Conservation (phyloP, 2,113 vertebrate species). For the Lycaon pictus region DNA sequence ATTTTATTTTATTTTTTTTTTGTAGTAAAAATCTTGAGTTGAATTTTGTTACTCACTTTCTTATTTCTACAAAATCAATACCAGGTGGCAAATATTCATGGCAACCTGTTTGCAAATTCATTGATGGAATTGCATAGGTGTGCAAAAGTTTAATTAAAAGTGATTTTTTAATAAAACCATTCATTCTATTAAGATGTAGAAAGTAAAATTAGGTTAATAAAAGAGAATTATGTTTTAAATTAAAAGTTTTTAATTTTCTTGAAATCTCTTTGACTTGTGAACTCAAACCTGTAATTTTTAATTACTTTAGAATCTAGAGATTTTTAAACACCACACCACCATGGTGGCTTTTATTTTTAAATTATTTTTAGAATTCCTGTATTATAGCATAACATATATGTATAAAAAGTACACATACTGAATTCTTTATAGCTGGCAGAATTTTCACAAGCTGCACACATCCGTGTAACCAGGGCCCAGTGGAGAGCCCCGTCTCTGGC, state of each 20-base stretch:
- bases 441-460: neutral
- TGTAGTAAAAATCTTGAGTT: neutral
- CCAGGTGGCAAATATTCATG: constrained; percentile 20
- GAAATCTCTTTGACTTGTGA: neutral
- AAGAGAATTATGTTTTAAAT: neutral
- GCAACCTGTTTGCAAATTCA: constrained; percentile 4
- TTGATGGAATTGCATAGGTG: neutral
- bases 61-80: neutral
- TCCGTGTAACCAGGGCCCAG: neutral
- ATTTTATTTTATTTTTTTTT: neutral
- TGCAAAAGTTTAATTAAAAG: constrained; percentile 27
- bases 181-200: constrained; percentile 4
- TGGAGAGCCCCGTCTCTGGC: too few relatives aligned
- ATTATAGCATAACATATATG: neutral
- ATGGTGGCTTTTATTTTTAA: neutral
- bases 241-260: constrained; percentile 43
- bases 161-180: constrained; percentile 49
- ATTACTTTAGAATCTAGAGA: neutral
- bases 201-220: neutral
- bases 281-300: neutral
- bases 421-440: neutral
- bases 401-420: neutral
- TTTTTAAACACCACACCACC: neutral
- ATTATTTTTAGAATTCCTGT: neutral
- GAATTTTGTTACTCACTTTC: neutral